phyloP scores from a whole-genome alignment of 2,113 vertebrate species.

The Anas platyrhynchos region DNA sequence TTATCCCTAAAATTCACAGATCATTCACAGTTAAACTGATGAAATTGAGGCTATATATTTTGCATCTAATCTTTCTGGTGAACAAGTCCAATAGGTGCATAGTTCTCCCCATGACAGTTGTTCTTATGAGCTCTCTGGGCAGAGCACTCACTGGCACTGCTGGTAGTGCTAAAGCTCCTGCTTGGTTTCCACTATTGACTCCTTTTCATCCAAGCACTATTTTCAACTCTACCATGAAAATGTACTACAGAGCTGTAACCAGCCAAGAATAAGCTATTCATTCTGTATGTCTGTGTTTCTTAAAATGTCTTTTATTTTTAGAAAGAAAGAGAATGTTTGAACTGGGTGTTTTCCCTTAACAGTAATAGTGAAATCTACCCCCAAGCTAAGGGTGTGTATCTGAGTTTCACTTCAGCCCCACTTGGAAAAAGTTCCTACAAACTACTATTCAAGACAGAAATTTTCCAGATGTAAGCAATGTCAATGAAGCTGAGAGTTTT shows the following conservation, averaged over 20 bases:
- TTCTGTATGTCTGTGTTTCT: neutral
- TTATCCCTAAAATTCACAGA: neutral
- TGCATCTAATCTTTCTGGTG: neutral
- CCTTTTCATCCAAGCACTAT: conserved; percentile 2
- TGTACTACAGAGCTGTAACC: neutral
- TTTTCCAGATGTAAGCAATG: neutral
- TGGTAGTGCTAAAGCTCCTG: neutral
- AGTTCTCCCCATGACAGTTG: neutral
- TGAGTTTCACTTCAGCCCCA: neutral
- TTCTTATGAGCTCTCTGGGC: neutral
- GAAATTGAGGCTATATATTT: neutral
- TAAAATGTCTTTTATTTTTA: neutral
- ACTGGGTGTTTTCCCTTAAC: neutral
- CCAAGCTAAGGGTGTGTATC: neutral
- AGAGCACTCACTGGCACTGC: neutral
- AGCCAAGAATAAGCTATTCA: neutral
- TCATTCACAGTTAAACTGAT: conserved; percentile 10
- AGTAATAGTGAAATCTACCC: neutral
- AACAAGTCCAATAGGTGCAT: neutral
- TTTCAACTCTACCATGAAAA: neutral
- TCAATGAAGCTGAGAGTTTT: neutral
- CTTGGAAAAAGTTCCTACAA: neutral
- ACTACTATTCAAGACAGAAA: neutral
- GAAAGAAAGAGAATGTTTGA: neutral
- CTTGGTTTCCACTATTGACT: conserved; percentile 3